Conservation (phyloP, 2,113 vertebrate species). For the Plectropomus leopardus region DNA sequence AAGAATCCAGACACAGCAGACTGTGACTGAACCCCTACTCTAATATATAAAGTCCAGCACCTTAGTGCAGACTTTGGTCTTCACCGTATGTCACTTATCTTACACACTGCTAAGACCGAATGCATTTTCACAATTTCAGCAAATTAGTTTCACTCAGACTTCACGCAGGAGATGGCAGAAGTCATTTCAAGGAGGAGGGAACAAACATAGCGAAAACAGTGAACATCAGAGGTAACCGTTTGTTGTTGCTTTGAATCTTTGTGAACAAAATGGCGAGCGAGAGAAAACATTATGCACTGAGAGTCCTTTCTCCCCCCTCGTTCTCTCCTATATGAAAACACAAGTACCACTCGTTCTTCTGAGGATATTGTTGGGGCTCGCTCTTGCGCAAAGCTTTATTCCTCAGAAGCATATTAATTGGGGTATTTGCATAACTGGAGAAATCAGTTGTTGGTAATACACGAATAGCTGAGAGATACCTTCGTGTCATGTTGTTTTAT, state of each 20-base stretch:
- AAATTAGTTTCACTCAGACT: background rate
- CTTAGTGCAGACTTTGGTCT: background rate
- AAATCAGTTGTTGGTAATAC: slow-evolving; percentile 46
- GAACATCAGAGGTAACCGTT: slow-evolving; percentile 7
- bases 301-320: background rate
- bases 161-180: background rate
- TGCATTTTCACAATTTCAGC: slow-evolving; percentile 7
- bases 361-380: slow-evolving; percentile 32
- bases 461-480: slow-evolving; percentile 47
- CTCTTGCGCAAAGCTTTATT: slow-evolving; percentile 40
- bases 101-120: background rate
- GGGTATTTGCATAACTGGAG: slow-evolving; percentile 65
- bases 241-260: slow-evolving; percentile 30
- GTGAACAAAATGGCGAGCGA: slow-evolving; percentile 15
- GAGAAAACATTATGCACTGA: slow-evolving; percentile 9
- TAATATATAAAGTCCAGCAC: too few relatives aligned
- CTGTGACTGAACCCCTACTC: too few relatives aligned
- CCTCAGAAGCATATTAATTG: slow-evolving; percentile 63
- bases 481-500: slow-evolving; percentile 23
- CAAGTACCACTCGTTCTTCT: slow-evolving; percentile 43
- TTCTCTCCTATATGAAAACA: slow-evolving; percentile 23
- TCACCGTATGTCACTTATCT: background rate
- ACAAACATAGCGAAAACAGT: background rate
- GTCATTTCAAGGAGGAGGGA: slow-evolving; percentile 3
- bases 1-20: too few relatives aligned